Base-by-base conservation (phyloP, 2,797 vertebrate genomes). In the Chelidonichthys spinosus region DNA sequence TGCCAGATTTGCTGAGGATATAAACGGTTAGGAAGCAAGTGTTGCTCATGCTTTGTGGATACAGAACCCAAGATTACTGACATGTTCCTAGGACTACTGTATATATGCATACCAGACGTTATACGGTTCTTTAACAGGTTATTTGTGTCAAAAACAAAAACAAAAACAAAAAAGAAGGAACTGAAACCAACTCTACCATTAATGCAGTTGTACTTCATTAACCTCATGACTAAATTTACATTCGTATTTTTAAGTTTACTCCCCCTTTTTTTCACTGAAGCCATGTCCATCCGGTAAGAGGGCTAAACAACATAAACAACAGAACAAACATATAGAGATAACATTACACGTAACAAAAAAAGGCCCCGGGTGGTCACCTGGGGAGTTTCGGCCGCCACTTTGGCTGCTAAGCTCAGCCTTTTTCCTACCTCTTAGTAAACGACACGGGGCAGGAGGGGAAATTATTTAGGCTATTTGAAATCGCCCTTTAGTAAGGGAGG, bases 211-310 rank as follows among this genome's bases (percentile, higher is more conserved):
- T 93, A 93, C 92, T 93, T 94, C 94, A 93, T 93, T 91, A 93
- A 94, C 92, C 93, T 94, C 91, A 91, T 91, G 91, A 95, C 94
- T 94, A 95, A 90, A 95, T 93, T 92, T 95, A 96, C 95, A 96
- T 96, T 96, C 95, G 95, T 94, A 87, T 94, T 93, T 93, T 93
- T 86, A 91, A 88, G 88, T 92, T 92, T 87, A 92, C 90, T 82
- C 92, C 87, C 85, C 74, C 74, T 77, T 76, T 1, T 1, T 88
- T 91, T 90, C 90, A 89, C 90, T 88, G 89, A 93, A 93, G 81
- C 88, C 93, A 90, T 89, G 83, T 93, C 90, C 91, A 87, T 88
- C 92, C 78, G 87, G 90, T 90, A 88, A 89, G 88, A 88, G 88
- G 92, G 91, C 85, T 90, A 87, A 91, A 92, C 89, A 82, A 91